Conservation (phyloP, 2,888 invertebrate species). For the Unio pictorum region DNA sequence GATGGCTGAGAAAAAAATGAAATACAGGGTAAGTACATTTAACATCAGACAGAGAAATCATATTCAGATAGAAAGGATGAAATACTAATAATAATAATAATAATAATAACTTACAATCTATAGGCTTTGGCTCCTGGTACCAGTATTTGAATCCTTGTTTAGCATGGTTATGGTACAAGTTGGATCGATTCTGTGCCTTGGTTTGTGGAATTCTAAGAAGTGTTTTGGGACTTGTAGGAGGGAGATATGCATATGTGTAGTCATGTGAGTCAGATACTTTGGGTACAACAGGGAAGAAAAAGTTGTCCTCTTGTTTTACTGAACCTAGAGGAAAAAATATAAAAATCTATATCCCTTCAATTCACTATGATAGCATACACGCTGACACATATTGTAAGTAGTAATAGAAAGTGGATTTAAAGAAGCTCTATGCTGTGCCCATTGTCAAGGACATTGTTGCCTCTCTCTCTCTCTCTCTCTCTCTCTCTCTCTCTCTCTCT, state of each 20-base stretch:
- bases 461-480: neutral
- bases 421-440: neutral
- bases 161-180: constrained; percentile 43
- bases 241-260: neutral
- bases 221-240: constrained; percentile 1
- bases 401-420: neutral
- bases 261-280: neutral
- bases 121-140: constrained; percentile 56
- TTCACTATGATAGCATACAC: neutral
- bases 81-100: neutral
- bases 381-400: neutral
- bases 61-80: neutral
- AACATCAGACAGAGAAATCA: neutral
- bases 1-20: neutral
- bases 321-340: constrained; percentile 31
- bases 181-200: constrained; percentile 2
- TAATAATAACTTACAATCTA: constrained; percentile 54
- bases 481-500: constrained; percentile 10
- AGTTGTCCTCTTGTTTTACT: constrained; percentile 55
- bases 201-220: too few relatives aligned
- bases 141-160: constrained; percentile 56
- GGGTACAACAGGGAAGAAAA: constrained; percentile 37
- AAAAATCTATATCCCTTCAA: neutral
- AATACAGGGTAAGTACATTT: neutral
- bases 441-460: too few relatives aligned